Conservation (phyloP, 2,113 vertebrate species). For the Toxotes chatareus region DNA sequence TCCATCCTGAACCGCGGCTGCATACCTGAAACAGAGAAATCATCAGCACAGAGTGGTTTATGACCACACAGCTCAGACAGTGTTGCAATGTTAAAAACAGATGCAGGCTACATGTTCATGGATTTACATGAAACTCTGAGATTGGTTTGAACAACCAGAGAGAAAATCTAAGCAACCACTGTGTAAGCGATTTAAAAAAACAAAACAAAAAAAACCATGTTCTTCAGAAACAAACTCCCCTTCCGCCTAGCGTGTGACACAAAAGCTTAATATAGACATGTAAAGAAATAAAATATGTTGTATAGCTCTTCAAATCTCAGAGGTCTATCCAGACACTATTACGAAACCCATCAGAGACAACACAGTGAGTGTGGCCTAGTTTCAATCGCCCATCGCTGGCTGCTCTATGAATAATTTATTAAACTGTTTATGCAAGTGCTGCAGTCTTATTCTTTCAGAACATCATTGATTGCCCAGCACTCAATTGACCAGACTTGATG, state of each 20-base stretch:
- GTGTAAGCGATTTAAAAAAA: constrained; percentile 2
- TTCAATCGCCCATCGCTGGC: constrained; percentile 66
- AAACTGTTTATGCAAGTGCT: constrained; percentile 79
- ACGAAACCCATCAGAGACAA: constrained; percentile 71
- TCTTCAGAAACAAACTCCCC: constrained; percentile 30
- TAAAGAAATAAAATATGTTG: constrained; percentile 51
- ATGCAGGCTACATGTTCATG: not conserved
- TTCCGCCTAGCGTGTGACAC: constrained; percentile 23
- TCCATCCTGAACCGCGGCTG: constrained; percentile 90
- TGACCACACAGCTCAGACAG: not conserved
- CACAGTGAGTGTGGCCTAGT: constrained; percentile 75
- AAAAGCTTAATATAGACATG: constrained; percentile 58
- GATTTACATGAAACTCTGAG: constrained; percentile 14
- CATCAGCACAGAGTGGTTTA: constrained; percentile 19
- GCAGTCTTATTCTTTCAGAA: constrained; percentile 72
- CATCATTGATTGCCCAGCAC: constrained; percentile 70
- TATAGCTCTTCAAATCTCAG: constrained; percentile 50
- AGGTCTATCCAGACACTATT: constrained; percentile 70
- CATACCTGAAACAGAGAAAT: constrained; percentile 82
- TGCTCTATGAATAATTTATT: constrained; percentile 78
- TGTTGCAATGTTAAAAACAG: constrained; percentile 6
- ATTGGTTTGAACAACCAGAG: constrained; percentile 8
- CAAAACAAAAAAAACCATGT: constrained; percentile 2
- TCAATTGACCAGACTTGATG: constrained; percentile 56
- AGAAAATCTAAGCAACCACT: constrained; percentile 11